Base-by-base conservation (phyloP, 2,113 vertebrate genomes). In the Chaenocephalus aceratus region DNA sequence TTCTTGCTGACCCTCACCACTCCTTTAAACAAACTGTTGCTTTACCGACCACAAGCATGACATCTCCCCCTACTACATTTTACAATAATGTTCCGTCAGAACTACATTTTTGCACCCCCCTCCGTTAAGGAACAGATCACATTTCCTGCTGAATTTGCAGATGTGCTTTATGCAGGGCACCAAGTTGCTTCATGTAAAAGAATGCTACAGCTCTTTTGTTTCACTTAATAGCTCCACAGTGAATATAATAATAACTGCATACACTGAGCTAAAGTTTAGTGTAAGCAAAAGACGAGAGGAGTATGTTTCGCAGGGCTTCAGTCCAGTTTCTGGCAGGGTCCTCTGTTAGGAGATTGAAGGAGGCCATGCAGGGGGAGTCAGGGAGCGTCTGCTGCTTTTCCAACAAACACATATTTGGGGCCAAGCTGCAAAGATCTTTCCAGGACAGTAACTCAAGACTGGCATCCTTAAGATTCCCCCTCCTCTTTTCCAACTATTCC, bases 111-210 rank as follows among this genome's bases (percentile, higher is more conserved):
- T 81, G 54, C 61, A 36, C 56, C 26, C 56, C 63, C 54, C 61
- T 71, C 73, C 48, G 30, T 75, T 85, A 63, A 64, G 63, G 18
- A 71, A 52, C 72, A 54, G 87, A 78, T 90, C 69, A 44, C 60
- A 65, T 89, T 89, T 87, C 85, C 53, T 81, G 88, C 87, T 88
- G 85, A 91, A 82, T 88, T 74, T 75, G 85, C 85, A 77, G 82
- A 85, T 82, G 79, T 84, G 72, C 57, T 16, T 3, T 68, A 85
- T 75, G 83, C 84, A 69, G 75, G 72, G 53, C 68, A 74, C 26
- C 72, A 21, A 62, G 71, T 86, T 79, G 44, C 74, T 71, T 56
- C 60, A 51, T 58, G 61, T 66, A 57, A 70, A 86, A 65, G 53
- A 86, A 68, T 72, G 77, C 77, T 41, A 56, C 71, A 61, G 73